Evolutionary conservation across 2,113 vertebrate species (phyloP).

Genomic region (Progne subis): DNA sequence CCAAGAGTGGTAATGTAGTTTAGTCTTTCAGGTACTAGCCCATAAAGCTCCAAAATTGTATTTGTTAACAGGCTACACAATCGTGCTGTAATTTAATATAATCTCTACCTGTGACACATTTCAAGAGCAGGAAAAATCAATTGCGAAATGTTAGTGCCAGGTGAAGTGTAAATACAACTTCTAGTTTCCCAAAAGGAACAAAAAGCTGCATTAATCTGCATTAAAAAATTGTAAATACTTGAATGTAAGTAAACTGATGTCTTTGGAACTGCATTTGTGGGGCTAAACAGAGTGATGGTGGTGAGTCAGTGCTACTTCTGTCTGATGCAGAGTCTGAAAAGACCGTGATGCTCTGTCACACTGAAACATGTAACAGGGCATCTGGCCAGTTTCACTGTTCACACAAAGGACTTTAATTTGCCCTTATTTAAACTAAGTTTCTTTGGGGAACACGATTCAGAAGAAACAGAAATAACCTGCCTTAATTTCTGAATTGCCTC

Average conservation of each 20-base stretch:
- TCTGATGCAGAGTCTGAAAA: neutral
- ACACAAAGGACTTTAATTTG: neutral
- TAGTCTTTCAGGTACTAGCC: neutral
- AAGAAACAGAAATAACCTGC: neutral
- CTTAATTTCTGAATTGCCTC: neutral
- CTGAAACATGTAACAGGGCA: neutral
- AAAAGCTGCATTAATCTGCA: neutral
- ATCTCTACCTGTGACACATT: neutral
- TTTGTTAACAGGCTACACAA: neutral
- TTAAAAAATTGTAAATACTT: neutral
- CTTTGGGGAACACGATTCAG: neutral
- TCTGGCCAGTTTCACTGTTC: neutral
- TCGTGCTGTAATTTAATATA: neutral
- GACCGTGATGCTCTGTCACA: neutral
- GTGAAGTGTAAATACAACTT: neutral
- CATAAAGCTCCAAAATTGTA: neutral
- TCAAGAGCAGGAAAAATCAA: neutral
- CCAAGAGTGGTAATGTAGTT: neutral
- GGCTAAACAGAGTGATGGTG: neutral
- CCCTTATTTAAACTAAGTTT: neutral
- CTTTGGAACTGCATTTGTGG: neutral
- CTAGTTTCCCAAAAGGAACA: neutral
- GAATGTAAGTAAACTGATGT: neutral
- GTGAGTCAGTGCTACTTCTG: neutral
- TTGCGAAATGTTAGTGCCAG: neutral